Conservation (phyloP, 2,113 vertebrate genomes). For the Neolamprologus cancellatus region DNA sequence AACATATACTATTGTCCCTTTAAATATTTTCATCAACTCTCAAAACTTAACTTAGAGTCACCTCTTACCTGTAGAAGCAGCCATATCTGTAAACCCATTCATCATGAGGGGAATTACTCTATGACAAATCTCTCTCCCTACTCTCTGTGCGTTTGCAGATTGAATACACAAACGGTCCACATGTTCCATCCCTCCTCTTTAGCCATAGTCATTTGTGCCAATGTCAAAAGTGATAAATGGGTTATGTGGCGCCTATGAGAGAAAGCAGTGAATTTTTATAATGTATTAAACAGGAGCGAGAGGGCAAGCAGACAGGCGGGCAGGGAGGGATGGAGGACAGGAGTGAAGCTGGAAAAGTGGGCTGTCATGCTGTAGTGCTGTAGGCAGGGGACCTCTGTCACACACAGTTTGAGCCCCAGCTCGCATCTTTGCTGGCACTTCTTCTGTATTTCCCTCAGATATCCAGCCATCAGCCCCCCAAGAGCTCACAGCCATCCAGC, state of each 20-base stretch:
- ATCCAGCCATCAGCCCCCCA: constrained; percentile 28
- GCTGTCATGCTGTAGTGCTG: constrained; percentile 28
- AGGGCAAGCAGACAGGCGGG: not conserved
- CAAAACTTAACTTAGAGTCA: constrained; percentile 15
- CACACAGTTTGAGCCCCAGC: constrained; percentile 22
- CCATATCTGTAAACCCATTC: constrained; percentile 35
- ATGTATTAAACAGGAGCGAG: constrained; percentile 47
- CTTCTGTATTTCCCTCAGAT: constrained; percentile 42
- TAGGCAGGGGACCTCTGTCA: constrained; percentile 43
- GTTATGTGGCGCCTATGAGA: constrained; percentile 35
- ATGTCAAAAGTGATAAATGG: constrained; percentile 70
- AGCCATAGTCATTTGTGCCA: constrained; percentile 62
- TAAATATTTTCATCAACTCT: constrained; percentile 16
- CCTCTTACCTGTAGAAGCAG: constrained; percentile 26
- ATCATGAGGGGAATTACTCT: constrained; percentile 45
- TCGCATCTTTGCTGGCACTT: constrained; percentile 43
- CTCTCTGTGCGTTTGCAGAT: constrained; percentile 14
- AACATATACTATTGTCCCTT: not conserved
- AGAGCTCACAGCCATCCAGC: constrained; percentile 22
- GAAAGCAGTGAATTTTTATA: constrained; percentile 50
- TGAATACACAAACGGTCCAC: constrained; percentile 45
- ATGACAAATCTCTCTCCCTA: constrained; percentile 30
- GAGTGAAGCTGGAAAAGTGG: constrained; percentile 11
- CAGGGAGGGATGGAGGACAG: not conserved
- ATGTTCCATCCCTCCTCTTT: constrained; percentile 61